These are phyloP conservation scores for Falcaria lacertinaria DNA, from an alignment of 2,888 invertebrate genomes.

Conservation along the genomic window DNA sequence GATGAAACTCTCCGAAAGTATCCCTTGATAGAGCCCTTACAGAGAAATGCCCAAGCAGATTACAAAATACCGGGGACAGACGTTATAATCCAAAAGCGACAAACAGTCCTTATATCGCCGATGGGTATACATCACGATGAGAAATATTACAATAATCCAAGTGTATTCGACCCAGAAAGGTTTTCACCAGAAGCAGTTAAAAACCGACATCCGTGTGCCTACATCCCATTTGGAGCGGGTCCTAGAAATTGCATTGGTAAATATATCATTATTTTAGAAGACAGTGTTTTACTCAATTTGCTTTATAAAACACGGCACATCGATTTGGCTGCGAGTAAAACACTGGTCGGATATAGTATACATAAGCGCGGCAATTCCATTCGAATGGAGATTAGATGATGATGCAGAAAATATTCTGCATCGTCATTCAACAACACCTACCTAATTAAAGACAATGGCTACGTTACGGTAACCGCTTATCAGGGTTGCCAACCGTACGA, in stretches of 20 bases:
- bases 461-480: too few relatives aligned
- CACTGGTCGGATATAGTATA: too few relatives aligned
- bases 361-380: too few relatives aligned
- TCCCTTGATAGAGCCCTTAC: slow-evolving; percentile 52
- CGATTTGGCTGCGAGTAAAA: too few relatives aligned
- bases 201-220: slow-evolving; percentile 13
- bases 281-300: neutral
- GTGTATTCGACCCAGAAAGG: slow-evolving; percentile 33
- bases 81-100: slow-evolving; percentile 22
- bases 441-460: too few relatives aligned
- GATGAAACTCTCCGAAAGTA: slow-evolving; percentile 63
- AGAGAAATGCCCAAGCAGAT: slow-evolving; percentile 38
- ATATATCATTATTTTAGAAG: slow-evolving; percentile 8
- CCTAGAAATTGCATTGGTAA: slow-evolving; percentile 21
- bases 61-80: slow-evolving; percentile 44
- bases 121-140: slow-evolving; percentile 48
- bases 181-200: slow-evolving; percentile 22
- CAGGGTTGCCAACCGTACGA: too few relatives aligned
- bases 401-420: too few relatives aligned
- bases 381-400: too few relatives aligned
- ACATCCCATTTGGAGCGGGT: slow-evolving; percentile 21
- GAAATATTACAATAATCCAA: slow-evolving; percentile 39
- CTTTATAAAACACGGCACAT: too few relatives aligned
- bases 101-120: slow-evolving; percentile 25
- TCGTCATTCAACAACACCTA: too few relatives aligned